Base-by-base conservation (phyloP, 2,797 vertebrate genomes). In the Glossophaga mutica region DNA sequence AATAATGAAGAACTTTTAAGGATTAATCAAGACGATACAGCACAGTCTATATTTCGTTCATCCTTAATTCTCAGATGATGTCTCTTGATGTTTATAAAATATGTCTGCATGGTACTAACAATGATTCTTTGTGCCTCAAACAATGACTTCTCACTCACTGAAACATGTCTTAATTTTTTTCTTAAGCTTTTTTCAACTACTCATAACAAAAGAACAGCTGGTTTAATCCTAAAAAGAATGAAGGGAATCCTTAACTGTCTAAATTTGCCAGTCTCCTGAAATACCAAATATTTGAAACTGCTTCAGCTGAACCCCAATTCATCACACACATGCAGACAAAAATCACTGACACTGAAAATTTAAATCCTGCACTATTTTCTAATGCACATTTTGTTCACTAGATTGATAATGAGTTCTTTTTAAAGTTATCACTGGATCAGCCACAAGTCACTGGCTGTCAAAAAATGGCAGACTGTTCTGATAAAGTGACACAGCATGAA, bases 371-470 rank as follows among this genome's bases (percentile, higher is more conserved):
- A 16, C 34, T 88, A 18, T 85, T 62, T 90, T 91, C 37, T 94
- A 87, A 86, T 77, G 59, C 29, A 48, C 73, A 67, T 65, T 95
- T 95, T 96, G 84, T 93, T 96, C 37, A 62, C 9, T 32, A 62
- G 44, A 55, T 62, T 87, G 82, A 62, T 42, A 92, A 44, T 89
- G 79, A 97, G 65, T 96, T 92, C 74, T 94, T 90, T 94, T 97
- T 89, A 91, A 96, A 90, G 26, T 57, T 78, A 87, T 95, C 92
- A 90, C 52, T 21, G 48, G 84, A 92, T 94, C 89, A 88, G 59
- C 65, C 87, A 94, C 26, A 48, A 91, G 88, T 95, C 84, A 93
- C 65, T 84, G 34, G 34, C 84, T 87, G 87, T 91, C 92, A 96
- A 65, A 89, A 82, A 94, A 71, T 57, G 48, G 46, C 77, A 96